phyloP scores from a whole-genome alignment of 2,113 vertebrate genomes.

The Nothobranchius furzeri region DNA sequence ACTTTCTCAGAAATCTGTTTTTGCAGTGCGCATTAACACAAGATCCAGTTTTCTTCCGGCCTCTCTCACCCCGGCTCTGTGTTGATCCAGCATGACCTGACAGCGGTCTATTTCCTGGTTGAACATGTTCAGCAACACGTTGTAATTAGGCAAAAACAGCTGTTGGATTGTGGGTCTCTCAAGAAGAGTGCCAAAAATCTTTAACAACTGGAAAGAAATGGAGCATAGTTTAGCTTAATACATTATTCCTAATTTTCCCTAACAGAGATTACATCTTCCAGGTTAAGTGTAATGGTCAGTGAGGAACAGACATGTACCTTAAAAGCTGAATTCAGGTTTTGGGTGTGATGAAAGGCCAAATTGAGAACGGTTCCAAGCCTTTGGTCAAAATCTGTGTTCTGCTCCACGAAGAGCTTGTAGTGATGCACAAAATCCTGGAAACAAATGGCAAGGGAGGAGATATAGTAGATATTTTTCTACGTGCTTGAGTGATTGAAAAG shows the following conservation, averaged over 20 bases:
- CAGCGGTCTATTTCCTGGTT: slow-evolving; percentile 77
- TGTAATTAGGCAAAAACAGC: slow-evolving; percentile 77
- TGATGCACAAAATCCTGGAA: slow-evolving; percentile 78
- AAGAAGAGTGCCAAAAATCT: slow-evolving; percentile 77
- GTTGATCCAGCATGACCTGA: slow-evolving; percentile 74
- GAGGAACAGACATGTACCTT: slow-evolving; percentile 65
- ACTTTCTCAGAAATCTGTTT: no score
- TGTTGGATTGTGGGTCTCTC: slow-evolving; percentile 73
- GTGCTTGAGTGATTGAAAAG: slow-evolving; percentile 2
- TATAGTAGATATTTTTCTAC: not conserved
- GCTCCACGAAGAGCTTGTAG: slow-evolving; percentile 76
- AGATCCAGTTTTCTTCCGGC: not conserved
- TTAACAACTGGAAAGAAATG: slow-evolving; percentile 63
- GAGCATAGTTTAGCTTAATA: not conserved
- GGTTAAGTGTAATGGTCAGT: not conserved
- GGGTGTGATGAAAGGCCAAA: slow-evolving; percentile 81
- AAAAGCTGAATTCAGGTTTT: slow-evolving; percentile 78
- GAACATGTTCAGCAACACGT: slow-evolving; percentile 75
- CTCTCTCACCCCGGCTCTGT: slow-evolving; percentile 71
- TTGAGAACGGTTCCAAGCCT: slow-evolving; percentile 82
- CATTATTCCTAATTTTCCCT: not conserved
- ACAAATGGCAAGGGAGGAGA: slow-evolving; percentile 36
- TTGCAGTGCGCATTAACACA: no score
- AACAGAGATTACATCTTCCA: not conserved
- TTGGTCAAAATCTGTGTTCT: slow-evolving; percentile 82